A percentile compares a stretch with the other conserved stretches of the same genome.
Conservation (phyloP, 2,888 invertebrate species). For the Pachliopta kotzebuea region DNA sequence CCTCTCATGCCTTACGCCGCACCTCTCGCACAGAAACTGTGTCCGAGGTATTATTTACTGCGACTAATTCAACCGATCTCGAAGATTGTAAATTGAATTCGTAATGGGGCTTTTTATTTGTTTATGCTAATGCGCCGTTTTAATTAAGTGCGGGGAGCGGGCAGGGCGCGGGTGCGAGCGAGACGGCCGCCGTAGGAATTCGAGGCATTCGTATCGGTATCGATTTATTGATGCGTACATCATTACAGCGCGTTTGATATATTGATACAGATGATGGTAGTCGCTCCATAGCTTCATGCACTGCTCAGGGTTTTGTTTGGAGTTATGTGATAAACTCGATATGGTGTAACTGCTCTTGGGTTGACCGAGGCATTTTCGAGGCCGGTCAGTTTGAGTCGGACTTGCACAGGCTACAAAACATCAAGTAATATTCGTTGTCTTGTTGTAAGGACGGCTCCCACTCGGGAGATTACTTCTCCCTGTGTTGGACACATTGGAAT, state of each 20-base stretch:
- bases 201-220: slow-evolving; percentile 47
- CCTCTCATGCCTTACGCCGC: slow-evolving; percentile 34
- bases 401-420: too few species aligned
- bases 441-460: too few species aligned
- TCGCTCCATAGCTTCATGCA: slow-evolving; percentile 40
- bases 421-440: too few species aligned
- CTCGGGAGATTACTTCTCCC: too few species aligned
- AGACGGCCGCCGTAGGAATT: slow-evolving; percentile 45
- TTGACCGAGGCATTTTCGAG: too few species aligned
- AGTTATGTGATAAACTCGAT: too few species aligned
- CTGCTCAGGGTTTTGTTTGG: slow-evolving; percentile 1
- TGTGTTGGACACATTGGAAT: too few species aligned
- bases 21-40: slow-evolving; percentile 58
- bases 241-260: slow-evolving; percentile 63
- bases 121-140: slow-evolving; percentile 78
- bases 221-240: slow-evolving; percentile 69
- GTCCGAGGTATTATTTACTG: slow-evolving; percentile 74
- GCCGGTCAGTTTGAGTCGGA: too few species aligned
- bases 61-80: slow-evolving; percentile 75
- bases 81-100: slow-evolving; percentile 79
- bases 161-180: slow-evolving; percentile 45
- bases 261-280: slow-evolving; percentile 49
- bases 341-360: too few species aligned
- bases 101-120: slow-evolving; percentile 79
- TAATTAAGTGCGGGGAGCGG: slow-evolving; percentile 62